phyloP scores from a whole-genome alignment of 2,888 invertebrate species.

The Leptinotarsa rubiginosa region DNA sequence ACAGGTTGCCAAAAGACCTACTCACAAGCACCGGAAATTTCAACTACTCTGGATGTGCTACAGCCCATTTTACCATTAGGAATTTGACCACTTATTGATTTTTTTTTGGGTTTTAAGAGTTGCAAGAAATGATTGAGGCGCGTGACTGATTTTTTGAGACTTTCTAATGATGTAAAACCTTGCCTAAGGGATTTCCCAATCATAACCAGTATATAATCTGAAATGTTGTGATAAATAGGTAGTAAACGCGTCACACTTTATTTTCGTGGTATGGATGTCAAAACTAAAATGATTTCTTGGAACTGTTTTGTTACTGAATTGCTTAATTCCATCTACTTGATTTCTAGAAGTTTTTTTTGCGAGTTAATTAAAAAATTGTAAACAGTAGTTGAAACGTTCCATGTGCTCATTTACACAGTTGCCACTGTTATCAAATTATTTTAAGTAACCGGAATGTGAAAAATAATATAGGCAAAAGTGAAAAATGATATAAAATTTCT shows the following conservation, averaged over 20 bases:
- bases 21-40: slow-evolving; percentile 3
- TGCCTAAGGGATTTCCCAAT: slow-evolving; percentile 16
- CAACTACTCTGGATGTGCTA: slow-evolving; percentile 7
- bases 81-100: not conserved
- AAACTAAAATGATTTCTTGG: not conserved
- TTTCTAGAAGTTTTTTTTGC: too few species aligned
- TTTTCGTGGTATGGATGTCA: not conserved
- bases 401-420: too few species aligned
- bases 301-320: too few species aligned
- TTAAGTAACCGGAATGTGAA: too few species aligned
- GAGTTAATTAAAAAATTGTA: too few species aligned
- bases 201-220: not conserved
- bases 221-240: not conserved
- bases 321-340: too few species aligned
- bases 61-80: slow-evolving; percentile 7
- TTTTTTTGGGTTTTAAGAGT: not conserved
- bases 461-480: too few species aligned
- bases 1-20: slow-evolving; percentile 2
- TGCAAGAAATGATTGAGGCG: not conserved
- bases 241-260: too few species aligned
- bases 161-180: slow-evolving; percentile 11
- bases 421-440: too few species aligned
- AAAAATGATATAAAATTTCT: too few species aligned
- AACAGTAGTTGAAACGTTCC: too few species aligned
- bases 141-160: not conserved